phyloP scores from a whole-genome alignment of 2,113 vertebrate species.

The Podarcis cretensis region DNA sequence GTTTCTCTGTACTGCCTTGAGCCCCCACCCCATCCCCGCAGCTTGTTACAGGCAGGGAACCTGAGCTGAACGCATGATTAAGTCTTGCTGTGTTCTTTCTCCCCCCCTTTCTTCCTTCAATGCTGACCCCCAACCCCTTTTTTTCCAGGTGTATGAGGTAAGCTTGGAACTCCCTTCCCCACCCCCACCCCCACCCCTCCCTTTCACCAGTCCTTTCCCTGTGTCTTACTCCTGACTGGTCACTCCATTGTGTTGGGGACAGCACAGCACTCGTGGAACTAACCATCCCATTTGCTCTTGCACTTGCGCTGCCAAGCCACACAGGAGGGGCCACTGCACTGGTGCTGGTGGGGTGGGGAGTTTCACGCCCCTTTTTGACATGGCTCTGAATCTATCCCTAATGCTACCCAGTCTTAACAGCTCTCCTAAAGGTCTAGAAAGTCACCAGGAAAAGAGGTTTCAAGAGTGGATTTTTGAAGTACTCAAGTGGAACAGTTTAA shows the following conservation, averaged over 20 bases:
- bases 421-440: neutral
- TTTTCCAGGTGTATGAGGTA: constrained; percentile 96
- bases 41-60: constrained; percentile 27
- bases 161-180: constrained; percentile 70
- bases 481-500: neutral
- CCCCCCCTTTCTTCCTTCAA: constrained; percentile 73
- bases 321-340: constrained; percentile 49
- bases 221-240: constrained; percentile 46
- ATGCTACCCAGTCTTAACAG: neutral
- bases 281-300: constrained; percentile 46
- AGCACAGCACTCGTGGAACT: constrained; percentile 53
- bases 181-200: neutral
- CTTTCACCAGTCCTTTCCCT: constrained; percentile 33
- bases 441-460: neutral
- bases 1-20: neutral
- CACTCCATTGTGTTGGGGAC: constrained; percentile 15
- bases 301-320: constrained; percentile 43
- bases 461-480: too few species aligned
- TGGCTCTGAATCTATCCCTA: neutral
- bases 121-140: constrained; percentile 86
- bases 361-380: constrained; percentile 5
- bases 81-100: constrained; percentile 83
- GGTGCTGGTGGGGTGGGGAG: neutral
- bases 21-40: neutral
- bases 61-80: constrained; percentile 67